Percentiles rank a stretch among this genome's conserved stretches.
Conservation (phyloP, 2,888 invertebrate species). For the Alloscopus bannaensis region DNA sequence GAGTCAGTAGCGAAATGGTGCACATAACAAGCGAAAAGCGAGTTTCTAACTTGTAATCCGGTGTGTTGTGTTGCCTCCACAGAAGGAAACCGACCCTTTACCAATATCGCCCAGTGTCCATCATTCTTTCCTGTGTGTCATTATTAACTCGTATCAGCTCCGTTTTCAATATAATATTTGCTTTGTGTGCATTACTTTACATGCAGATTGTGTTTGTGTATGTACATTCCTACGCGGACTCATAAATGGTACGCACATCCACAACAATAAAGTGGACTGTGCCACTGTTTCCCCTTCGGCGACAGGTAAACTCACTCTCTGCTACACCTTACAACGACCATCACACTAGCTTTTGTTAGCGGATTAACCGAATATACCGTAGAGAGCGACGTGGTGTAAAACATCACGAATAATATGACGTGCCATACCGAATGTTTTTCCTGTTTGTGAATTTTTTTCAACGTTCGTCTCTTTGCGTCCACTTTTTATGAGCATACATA, state of each 20-base stretch:
- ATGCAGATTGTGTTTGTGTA: too few species aligned
- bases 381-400: slow-evolving; percentile 28
- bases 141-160: neutral
- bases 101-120: too few species aligned
- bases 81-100: too few species aligned
- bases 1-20: too few species aligned
- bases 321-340: slow-evolving; percentile 8
- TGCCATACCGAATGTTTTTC: slow-evolving; percentile 45
- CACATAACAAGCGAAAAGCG: too few species aligned
- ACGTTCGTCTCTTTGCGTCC: too few species aligned
- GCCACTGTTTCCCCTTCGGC: slow-evolving; percentile 48
- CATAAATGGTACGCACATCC: too few species aligned
- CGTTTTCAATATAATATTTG: neutral
- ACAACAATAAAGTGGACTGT: slow-evolving; percentile 49
- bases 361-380: slow-evolving; percentile 58
- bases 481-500: neutral
- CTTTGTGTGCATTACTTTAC: too few species aligned
- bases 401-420: slow-evolving; percentile 30
- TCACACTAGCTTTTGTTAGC: slow-evolving; percentile 37
- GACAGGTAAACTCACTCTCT: slow-evolving; percentile 31
- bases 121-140: neutral
- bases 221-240: too few species aligned
- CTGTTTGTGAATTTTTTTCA: neutral
- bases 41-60: too few species aligned
- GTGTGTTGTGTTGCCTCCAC: too few species aligned